phyloP scores from a whole-genome alignment of 2,888 invertebrate genomes.

The Hololepta plana region DNA sequence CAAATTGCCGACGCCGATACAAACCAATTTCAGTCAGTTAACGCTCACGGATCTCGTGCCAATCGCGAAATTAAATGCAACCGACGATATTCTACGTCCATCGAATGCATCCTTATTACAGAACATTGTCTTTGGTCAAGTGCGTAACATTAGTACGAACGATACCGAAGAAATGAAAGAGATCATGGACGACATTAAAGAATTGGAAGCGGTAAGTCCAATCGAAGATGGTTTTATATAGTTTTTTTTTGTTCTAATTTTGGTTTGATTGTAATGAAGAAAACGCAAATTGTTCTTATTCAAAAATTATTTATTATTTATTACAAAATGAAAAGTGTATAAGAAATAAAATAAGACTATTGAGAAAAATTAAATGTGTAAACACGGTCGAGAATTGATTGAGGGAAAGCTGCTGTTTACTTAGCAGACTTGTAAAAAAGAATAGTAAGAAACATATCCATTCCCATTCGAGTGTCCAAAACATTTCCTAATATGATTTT shows the following conservation, averaged over 20 bases:
- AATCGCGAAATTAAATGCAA: constrained; percentile 16
- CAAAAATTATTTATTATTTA: too few relatives aligned
- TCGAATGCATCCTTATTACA: constrained; percentile 15
- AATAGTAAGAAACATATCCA: too few relatives aligned
- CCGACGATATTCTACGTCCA: constrained; percentile 10
- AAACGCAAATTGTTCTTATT: too few relatives aligned
- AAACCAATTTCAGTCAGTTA: constrained; percentile 34
- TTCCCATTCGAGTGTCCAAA: too few relatives aligned
- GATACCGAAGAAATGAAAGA: constrained; percentile 15
- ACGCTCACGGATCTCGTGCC: constrained; percentile 33
- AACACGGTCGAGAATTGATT: not conserved
- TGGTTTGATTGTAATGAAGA: constrained; percentile 1
- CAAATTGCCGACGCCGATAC: constrained; percentile 33
- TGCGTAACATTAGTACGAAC: constrained; percentile 19
- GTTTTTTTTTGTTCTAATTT: constrained; percentile 3
- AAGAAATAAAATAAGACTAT: not conserved
- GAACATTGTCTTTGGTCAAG: constrained; percentile 19
- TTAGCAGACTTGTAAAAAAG: too few relatives aligned
- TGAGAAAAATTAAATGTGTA: not conserved
- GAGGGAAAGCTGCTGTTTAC: not conserved
- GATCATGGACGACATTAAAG: constrained; percentile 12
- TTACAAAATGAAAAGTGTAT: not conserved
- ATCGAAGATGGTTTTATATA: constrained; percentile 2
- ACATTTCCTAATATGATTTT: too few relatives aligned
- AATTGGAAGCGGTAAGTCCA: not conserved